Evolutionary conservation across 2,797 vertebrate species (phyloP), one percentile per base, ranked within the genome.

Genomic region (Cossypha polioptera): DNA sequence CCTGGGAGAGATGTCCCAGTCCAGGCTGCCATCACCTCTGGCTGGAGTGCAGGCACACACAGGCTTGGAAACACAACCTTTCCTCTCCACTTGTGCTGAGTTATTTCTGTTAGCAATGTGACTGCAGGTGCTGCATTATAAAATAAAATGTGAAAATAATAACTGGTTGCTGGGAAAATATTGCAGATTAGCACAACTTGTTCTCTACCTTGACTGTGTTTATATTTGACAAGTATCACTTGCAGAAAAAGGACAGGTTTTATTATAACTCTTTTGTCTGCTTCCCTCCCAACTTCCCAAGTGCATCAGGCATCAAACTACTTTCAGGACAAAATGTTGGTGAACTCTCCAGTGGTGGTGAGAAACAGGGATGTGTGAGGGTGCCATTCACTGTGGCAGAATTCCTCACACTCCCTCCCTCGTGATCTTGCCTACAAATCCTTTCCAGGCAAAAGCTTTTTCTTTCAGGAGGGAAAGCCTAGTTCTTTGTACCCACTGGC

Each of bases 181-280:
- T 31, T 67, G 63, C 43, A 55, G 75, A 93, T 89, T 91, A 92
- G 95, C 48, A 96, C 94, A 87, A 91, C 63, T 92, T 96, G 95
- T 95, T 94, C 95, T 91, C 86, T 93, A 67, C 63, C 65, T 94
- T 81, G 53, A 31, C 86, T 91, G 81, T 58, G 94, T 92, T 93
- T 85, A 38, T 74, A 87, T 89, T 87, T 96, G 92, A 95, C 91
- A 93, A 89, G 74, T 93, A 93, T 95, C 78, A 71, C 87, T 94
- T 89, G 57, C 91, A 91, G 33, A 38, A 96, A 87, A 68, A 54
- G 62, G 63, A 66, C 73, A 79, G 40, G 43, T 73, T 96, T 95
- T 95, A 73, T 95, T 94, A 84, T 84, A 95, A 73, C 71, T 92
- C 69, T 42, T 86, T 86, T 88, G 71, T 85, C 36, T 96, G 7